A percentile compares a stretch with the other conserved stretches of the same genome.
phyloP scores from a whole-genome alignment of 37 sponge, comb jelly and placozoan species.

The Cliona cf. orientalis region DNA sequence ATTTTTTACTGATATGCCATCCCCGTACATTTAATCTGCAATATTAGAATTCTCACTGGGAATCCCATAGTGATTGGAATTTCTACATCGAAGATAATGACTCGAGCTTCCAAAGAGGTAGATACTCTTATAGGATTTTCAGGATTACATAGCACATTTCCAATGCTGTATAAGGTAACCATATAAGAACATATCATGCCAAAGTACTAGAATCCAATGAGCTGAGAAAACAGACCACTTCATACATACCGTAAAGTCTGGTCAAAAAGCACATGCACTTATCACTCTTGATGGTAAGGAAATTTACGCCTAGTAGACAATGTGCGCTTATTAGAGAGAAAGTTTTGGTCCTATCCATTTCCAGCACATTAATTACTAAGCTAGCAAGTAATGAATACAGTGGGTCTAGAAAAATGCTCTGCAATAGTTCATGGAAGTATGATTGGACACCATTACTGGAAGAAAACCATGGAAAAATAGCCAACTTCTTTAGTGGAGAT shows the following conservation, averaged over 20 bases:
- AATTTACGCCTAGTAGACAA: too few relatives aligned
- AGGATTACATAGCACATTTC: conserved; percentile 85
- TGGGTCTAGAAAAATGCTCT: too few relatives aligned
- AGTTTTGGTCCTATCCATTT: too few relatives aligned
- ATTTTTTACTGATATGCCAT: neutral
- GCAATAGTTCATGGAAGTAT: too few relatives aligned
- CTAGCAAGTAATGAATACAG: too few relatives aligned
- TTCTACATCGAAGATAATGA: conserved; percentile 87
- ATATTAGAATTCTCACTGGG: conserved; percentile 69
- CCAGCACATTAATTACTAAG: too few relatives aligned
- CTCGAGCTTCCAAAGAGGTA: conserved; percentile 68
- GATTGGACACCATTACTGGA: too few relatives aligned
- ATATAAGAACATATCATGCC: neutral
- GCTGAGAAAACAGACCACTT: neutral
- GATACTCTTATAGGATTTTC: conserved; percentile 68
- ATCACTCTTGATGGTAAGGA: too few relatives aligned
- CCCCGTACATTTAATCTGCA: neutral
- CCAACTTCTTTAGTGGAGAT: too few relatives aligned
- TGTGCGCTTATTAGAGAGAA: too few relatives aligned
- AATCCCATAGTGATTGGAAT: conserved; percentile 95
- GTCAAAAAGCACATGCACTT: neutral
- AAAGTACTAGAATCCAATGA: neutral
- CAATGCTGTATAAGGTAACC: conserved; percentile 60
- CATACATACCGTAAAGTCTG: conserved; percentile 2
- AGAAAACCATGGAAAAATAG: too few relatives aligned